A percentile compares a stretch with the other conserved stretches of the same genome.
These are phyloP conservation scores for Parasteatoda lunata DNA, from an alignment of 2,888 invertebrate genomes.

Conservation along the genomic window DNA sequence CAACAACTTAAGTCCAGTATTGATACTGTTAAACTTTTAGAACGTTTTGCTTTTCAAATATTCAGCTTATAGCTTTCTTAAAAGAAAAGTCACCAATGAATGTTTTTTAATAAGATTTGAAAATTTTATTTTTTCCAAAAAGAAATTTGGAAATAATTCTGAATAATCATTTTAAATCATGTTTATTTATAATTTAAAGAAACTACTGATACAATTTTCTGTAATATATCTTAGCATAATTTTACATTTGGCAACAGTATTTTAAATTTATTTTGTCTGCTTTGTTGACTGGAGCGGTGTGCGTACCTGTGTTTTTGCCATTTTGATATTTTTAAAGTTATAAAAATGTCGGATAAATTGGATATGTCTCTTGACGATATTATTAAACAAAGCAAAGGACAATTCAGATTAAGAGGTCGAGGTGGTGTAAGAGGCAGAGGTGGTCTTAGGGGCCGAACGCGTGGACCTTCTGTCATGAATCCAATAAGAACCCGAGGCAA, in stretches of 20 bases:
- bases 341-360: conserved; percentile 92
- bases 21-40: too few species aligned
- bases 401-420: conserved; percentile 73
- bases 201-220: too few species aligned
- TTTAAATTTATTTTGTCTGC: conserved; percentile 5
- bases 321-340: conserved; percentile 11
- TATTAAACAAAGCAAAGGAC: conserved; percentile 84
- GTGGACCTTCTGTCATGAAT: conserved; percentile 64
- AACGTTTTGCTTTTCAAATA: too few species aligned
- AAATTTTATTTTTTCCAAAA: too few species aligned
- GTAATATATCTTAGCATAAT: conserved; percentile 8
- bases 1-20: too few species aligned
- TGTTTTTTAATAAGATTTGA: too few species aligned
- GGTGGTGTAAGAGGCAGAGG: conserved; percentile 71
- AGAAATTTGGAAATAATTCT: too few species aligned
- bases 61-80: too few species aligned
- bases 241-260: conserved; percentile 9
- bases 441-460: conserved; percentile 69
- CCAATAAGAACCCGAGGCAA: conserved; percentile 31
- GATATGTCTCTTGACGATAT: conserved; percentile 99
- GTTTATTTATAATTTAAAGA: too few species aligned
- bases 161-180: too few species aligned
- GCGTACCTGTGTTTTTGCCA: not conserved
- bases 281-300: conserved; percentile 5
- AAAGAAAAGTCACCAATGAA: too few species aligned